Percentiles rank a stretch among this genome's conserved stretches.
phyloP scores from a whole-genome alignment of 2,797 vertebrate species.

The Melanotaenia parkinsoni region DNA sequence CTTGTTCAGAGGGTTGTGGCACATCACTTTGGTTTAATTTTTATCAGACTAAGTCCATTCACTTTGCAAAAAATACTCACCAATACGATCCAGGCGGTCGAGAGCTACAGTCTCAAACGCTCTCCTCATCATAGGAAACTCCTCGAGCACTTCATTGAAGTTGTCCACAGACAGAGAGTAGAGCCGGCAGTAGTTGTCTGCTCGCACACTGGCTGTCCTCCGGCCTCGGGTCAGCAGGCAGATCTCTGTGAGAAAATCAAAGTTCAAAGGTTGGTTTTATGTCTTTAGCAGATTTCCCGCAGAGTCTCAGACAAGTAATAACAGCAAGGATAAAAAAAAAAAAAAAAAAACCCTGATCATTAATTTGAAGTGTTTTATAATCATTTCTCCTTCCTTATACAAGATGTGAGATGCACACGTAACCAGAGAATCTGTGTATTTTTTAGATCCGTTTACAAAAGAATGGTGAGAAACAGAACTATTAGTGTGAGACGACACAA shows the following conservation, averaged over 20 bases:
- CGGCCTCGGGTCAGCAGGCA: conserved; percentile 95
- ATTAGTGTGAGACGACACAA: conserved; percentile 61
- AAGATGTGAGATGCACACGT: conserved; percentile 6
- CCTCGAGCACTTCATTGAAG: conserved; percentile 98
- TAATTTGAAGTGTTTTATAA: conserved; percentile 13
- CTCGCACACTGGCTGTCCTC: conserved; percentile 93
- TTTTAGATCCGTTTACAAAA: conserved; percentile 57
- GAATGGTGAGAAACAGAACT: conserved; percentile 43
- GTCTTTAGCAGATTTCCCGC: conserved; percentile 19
- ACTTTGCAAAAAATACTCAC: conserved; percentile 77
- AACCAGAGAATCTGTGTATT: background rate
- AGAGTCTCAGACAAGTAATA: conserved; percentile 25
- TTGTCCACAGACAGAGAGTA: conserved; percentile 97
- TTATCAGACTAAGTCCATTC: background rate
- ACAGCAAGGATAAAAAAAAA: background rate
- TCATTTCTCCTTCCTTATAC: conserved; percentile 11
- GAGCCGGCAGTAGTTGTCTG: conserved; percentile 96
- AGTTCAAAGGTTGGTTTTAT: conserved; percentile 6
- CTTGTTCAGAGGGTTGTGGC: background rate
- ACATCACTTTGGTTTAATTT: background rate
- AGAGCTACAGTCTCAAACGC: conserved; percentile 97
- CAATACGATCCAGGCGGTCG: conserved; percentile 95
- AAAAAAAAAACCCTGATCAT: conserved; percentile 16
- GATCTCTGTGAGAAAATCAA: conserved; percentile 86
- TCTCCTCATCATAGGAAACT: conserved; percentile 98